A percentile compares a stretch with the other conserved stretches of the same genome.
These are phyloP conservation scores for Hirudo medicinalis DNA, from an alignment of 1,140 invertebrate genomes.

Conservation along the genomic window DNA sequence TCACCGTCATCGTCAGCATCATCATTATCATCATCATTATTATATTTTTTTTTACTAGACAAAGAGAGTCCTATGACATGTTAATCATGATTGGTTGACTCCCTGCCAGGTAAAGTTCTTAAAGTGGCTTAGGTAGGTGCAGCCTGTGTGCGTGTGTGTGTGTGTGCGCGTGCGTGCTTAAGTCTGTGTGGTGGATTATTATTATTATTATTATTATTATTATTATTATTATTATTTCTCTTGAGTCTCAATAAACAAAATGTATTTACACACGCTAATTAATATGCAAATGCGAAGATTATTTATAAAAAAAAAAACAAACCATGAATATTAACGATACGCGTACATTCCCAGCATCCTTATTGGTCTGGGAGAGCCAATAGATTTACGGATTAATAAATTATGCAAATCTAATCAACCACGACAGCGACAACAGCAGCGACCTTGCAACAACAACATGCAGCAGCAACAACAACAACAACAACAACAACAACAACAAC, in stretches of 20 bases:
- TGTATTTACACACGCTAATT: background rate
- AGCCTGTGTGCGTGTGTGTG: background rate
- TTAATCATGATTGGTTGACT: background rate
- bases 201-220: no score
- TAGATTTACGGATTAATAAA: no score
- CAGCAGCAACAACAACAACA: no score
- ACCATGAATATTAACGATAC: background rate
- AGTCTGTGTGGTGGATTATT: no score
- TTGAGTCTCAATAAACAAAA: background rate
- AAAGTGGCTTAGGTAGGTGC: background rate
- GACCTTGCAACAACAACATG: no score
- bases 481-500: no score
- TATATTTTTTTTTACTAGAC: background rate
- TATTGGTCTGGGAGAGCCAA: no score
- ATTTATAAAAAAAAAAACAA: background rate
- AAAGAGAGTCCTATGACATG: background rate
- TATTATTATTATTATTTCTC: no score
- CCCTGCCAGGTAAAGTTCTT: background rate
- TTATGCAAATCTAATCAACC: no score
- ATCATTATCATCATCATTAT: background rate
- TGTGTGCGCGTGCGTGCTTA: background rate
- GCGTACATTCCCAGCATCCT: no score
- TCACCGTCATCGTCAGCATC: background rate
- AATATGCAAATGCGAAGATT: background rate
- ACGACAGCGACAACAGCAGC: no score